Evolutionary conservation across 2,888 invertebrate genomes (phyloP), one percentile per base, ranked within the genome.

Genomic region (Vannuccia rotundouncinata): DNA sequence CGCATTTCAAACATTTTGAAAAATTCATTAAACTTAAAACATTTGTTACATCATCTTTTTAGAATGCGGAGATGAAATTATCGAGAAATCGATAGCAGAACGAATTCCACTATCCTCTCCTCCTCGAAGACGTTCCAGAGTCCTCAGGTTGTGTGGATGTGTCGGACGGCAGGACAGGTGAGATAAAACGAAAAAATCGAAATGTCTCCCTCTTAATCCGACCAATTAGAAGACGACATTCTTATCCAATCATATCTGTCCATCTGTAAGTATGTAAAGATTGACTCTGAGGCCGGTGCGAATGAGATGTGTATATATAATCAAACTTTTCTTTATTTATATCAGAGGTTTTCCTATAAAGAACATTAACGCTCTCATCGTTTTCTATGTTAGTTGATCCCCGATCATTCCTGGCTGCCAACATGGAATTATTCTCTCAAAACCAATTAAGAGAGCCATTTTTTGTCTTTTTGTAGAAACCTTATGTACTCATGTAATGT

Each of bases 351-450:
- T n/a, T n/a, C n/a, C n/a, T n/a, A n/a, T n/a, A n/a, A n/a, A n/a
- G n/a, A n/a, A n/a, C n/a, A n/a, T n/a, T n/a, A n/a, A n/a, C n/a
- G n/a, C n/a, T n/a, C n/a, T n/a, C n/a, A n/a, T n/a, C n/a, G n/a
- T n/a, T n/a, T n/a, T n/a, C n/a, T n/a, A n/a, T n/a, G 5, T 45
- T 45, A 45, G 45, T 45, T 10, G 45, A 45, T 17, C 45, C 10
- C 45, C 17, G 45, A 66, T 13, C 66, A 66, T 66, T 66, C 66
- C 66, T 66, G 66, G 22, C 66, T 66, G 66, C 66, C 66, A 66
- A 66, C 45, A 17, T 45, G 45, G 45, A 45, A 45, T 45, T 13
- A 45, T 17, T 45, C 45, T 45, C 45, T 13, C 5, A 17, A 45
- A 45, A 45, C 17, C 17, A 45, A 45, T 45, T 45, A 45, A 13